A percentile compares a stretch with the other conserved stretches of the same genome.
Evolutionary conservation across 2,113 vertebrate species (phyloP).

Genomic region (Corythoichthys haematopterus): DNA sequence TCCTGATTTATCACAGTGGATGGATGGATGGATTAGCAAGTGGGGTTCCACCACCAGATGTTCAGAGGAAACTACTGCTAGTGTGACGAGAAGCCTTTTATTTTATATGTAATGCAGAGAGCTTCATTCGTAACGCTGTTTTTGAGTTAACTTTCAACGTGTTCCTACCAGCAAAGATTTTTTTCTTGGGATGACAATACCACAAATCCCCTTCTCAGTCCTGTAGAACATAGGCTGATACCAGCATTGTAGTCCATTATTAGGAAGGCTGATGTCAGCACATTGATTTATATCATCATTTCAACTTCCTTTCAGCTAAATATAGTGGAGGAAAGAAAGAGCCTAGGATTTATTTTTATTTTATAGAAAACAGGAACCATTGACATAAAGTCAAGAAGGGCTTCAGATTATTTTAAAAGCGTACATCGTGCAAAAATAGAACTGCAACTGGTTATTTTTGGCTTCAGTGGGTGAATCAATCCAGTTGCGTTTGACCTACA

Average conservation of each 20-base stretch:
- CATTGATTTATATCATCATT: background rate
- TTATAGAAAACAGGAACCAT: background rate
- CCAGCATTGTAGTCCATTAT: background rate
- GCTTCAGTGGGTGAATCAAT: background rate
- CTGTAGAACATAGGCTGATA: no score
- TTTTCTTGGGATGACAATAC: no score
- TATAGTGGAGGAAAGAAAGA: background rate
- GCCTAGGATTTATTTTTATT: background rate
- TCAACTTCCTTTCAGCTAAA: background rate
- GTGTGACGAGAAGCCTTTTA: background rate
- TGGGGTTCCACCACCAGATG: background rate
- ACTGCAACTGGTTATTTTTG: background rate
- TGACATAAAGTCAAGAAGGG: background rate
- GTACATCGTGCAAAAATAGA: background rate
- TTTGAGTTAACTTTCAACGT: no score
- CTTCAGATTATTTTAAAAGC: background rate
- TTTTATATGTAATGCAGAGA: no score
- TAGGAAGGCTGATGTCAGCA: background rate
- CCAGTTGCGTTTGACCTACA: conserved; percentile 7
- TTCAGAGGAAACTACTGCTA: background rate
- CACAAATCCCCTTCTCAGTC: no score
- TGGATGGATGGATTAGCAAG: conserved; percentile 13
- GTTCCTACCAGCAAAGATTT: no score
- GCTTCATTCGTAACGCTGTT: no score
- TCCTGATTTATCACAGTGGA: conserved; percentile 26